Percentiles rank a stretch among this genome's conserved stretches.
These are phyloP conservation scores for Boulengeromyrus knoepffleri DNA, from an alignment of 2,113 vertebrate genomes.

Conservation along the genomic window DNA sequence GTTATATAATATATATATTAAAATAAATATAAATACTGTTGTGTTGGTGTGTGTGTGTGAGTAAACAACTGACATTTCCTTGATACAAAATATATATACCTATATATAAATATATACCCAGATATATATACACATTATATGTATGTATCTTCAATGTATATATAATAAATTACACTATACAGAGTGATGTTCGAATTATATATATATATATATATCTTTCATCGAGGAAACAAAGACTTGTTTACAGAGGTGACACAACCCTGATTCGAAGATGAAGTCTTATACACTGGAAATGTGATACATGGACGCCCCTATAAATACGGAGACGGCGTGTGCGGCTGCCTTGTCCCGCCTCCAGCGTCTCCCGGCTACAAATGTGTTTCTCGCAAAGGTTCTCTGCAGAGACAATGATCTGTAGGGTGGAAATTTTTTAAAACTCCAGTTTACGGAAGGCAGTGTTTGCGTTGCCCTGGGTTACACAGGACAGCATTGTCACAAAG, in stretches of 20 bases:
- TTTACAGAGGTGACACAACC: not conserved
- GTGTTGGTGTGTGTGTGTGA: not conserved
- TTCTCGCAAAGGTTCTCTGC: not conserved
- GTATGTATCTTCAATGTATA: not conserved
- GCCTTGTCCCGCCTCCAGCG: not conserved
- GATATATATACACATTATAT: not conserved
- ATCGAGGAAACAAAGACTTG: not conserved
- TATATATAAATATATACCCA: not conserved
- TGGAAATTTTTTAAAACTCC: not conserved
- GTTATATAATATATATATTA: too few relatives aligned
- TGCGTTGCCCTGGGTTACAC: not conserved
- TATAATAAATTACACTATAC: not conserved
- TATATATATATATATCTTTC: not conserved
- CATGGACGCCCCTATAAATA: not conserved
- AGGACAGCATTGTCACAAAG: not conserved
- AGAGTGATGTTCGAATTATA: not conserved
- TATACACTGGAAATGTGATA: not conserved
- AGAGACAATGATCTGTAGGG: not conserved
- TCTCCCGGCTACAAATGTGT: not conserved
- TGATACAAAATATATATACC: not conserved
- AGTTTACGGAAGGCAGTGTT: not conserved
- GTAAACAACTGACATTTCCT: not conserved
- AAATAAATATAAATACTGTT: too few relatives aligned
- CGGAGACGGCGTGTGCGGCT: not conserved
- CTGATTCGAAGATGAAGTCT: not conserved